phyloP scores from a whole-genome alignment of 2,888 invertebrate species.

The Lathronympha strigana region DNA sequence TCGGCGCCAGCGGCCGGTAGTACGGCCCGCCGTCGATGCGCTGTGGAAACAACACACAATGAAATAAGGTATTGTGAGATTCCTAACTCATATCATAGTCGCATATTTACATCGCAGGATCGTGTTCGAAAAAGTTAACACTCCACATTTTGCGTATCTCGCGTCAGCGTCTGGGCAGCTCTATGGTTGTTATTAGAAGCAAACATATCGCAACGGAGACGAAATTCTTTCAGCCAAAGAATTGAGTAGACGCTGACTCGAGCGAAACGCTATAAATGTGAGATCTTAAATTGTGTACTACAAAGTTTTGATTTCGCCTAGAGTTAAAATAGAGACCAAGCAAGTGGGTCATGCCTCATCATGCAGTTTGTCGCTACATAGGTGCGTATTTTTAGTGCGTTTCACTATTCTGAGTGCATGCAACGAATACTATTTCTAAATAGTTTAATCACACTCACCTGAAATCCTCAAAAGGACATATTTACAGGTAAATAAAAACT shows the following conservation, averaged over 20 bases:
- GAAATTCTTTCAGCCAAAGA: too few species aligned
- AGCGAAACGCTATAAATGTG: too few species aligned
- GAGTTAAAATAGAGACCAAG: too few species aligned
- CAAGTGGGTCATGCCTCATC: not conserved
- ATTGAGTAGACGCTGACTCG: too few species aligned
- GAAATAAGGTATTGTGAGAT: not conserved
- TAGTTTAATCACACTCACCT: constrained; percentile 31
- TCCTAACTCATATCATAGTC: not conserved
- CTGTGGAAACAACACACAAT: constrained; percentile 62
- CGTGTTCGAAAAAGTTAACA: too few species aligned
- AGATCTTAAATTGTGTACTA: too few species aligned
- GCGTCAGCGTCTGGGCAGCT: too few species aligned
- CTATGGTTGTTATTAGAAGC: too few species aligned
- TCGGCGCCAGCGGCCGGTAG: constrained; percentile 85
- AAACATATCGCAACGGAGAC: too few species aligned
- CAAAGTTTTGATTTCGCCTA: too few species aligned
- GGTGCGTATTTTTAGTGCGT: not conserved
- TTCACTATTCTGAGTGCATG: not conserved
- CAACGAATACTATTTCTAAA: not conserved
- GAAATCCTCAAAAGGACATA: constrained; percentile 15
- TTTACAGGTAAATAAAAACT: constrained; percentile 22
- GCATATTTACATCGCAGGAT: not conserved
- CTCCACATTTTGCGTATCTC: too few species aligned
- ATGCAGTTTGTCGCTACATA: not conserved
- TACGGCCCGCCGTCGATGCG: constrained; percentile 87